Base-by-base conservation (phyloP, 2,797 vertebrate species). In the Cossypha heuglini region DNA sequence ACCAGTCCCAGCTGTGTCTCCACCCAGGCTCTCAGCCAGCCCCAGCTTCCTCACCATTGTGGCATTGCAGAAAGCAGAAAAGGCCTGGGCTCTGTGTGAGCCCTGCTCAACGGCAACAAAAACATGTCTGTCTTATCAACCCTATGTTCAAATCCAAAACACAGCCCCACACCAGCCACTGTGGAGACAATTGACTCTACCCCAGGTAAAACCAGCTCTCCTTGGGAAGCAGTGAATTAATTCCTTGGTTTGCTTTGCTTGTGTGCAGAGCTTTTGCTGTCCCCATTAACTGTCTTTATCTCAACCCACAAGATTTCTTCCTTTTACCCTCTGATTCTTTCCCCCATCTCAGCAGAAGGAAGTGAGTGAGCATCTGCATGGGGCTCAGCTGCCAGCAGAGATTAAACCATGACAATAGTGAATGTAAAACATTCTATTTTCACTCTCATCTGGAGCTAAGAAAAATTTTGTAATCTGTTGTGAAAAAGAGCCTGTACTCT, bases 11-110 rank as follows among this genome's bases (percentile, higher is more conserved):
- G 6, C 10, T 35, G 10, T 46, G 12, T 24, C 54, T 55, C 19
- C 16, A 37, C 22, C 15, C 35, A 48, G 0, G 1, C 15, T 48
- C 31, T 11, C 22, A 54, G 1, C 4, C 5, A 14, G 3, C 0
- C 17, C 13, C 35, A 62, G 0, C 1, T 24, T 55, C 26, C n/a
- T 75, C n/a, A 35, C 2, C 26, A 31, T 2, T 4, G 4, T 9
- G 16, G 3, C 9, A 42, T 7, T 13, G 19, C 3, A 5, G 2
- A 54, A 42, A 38, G 9, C 4, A 61, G 29, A 13, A 46, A 59
- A 48, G 15, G 10, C 10, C 31, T 54, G 46, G 14, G 14, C 12
- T 61, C 21, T 40, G 19, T 19, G 61, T 10, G 3, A 59, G 40
- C 8, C 18, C 21, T 67, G 21, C 31, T 2, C 15, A 35, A 10